These are phyloP conservation scores for Tylochromis polylepis DNA, from an alignment of 2,113 vertebrate species.

Conservation along the genomic window DNA sequence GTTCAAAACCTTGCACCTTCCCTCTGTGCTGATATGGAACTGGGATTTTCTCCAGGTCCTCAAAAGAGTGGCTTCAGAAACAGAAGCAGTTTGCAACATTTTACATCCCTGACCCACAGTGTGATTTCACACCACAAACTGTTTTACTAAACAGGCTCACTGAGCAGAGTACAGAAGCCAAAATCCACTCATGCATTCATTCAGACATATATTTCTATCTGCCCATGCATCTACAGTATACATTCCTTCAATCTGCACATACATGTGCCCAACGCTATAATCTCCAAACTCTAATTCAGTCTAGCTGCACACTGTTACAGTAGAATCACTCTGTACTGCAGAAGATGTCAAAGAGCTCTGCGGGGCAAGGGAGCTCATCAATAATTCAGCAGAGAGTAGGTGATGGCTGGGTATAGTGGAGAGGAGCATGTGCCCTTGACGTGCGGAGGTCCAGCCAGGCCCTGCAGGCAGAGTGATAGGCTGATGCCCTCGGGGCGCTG, in stretches of 20 bases:
- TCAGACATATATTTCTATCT: background rate
- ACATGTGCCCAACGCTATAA: background rate
- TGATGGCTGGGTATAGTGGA: conserved; percentile 15
- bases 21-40: background rate
- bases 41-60: conserved; percentile 12
- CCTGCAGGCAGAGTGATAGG: conserved; percentile 51
- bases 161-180: background rate
- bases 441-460: conserved; percentile 21
- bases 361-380: conserved; percentile 40
- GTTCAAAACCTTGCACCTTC: conserved; percentile 5
- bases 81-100: conserved; percentile 14
- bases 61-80: background rate
- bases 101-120: conserved; percentile 24
- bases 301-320: background rate
- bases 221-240: background rate
- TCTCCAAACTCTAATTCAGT: background rate
- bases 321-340: background rate
- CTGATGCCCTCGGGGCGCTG: conserved; percentile 42
- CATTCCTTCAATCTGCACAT: background rate
- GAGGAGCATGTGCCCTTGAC: conserved; percentile 44
- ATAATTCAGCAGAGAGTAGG: conserved; percentile 55
- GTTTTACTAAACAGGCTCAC: conserved; percentile 16
- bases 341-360: conserved; percentile 15
- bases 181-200: background rate
- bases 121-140: conserved; percentile 37